Percentiles rank a stretch among this genome's conserved stretches.
phyloP scores from a whole-genome alignment of 2,113 vertebrate species.

The Saimiri boliviensis region DNA sequence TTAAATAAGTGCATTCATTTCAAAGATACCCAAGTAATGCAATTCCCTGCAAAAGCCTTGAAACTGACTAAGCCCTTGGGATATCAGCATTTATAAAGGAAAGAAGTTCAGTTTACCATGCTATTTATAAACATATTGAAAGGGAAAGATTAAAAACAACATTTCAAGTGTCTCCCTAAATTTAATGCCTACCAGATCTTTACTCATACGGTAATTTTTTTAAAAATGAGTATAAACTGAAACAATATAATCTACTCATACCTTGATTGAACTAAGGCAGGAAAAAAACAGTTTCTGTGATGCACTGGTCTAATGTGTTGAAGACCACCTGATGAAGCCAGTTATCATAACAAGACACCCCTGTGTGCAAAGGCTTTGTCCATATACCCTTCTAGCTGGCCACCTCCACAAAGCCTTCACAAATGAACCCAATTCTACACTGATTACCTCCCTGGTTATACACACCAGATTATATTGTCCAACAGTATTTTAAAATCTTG shows the following conservation, averaged over 20 bases:
- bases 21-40: slow-evolving; percentile 69
- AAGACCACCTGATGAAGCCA: background rate
- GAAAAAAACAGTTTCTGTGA: background rate
- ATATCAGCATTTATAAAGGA: slow-evolving; percentile 70
- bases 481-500: background rate
- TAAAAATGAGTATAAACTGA: slow-evolving; percentile 28
- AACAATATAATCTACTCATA: background rate
- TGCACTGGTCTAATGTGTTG: background rate
- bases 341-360: background rate
- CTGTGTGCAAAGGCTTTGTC: background rate
- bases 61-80: slow-evolving; percentile 66
- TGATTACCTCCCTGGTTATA: background rate
- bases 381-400: background rate
- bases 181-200: slow-evolving; percentile 58
- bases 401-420: background rate
- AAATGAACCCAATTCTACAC: background rate
- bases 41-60: slow-evolving; percentile 69
- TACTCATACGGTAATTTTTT: slow-evolving; percentile 11
- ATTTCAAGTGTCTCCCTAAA: slow-evolving; percentile 66
- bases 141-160: slow-evolving; percentile 66
- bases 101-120: slow-evolving; percentile 72
- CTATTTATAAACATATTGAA: slow-evolving; percentile 77
- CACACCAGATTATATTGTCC: background rate
- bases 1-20: slow-evolving; percentile 76
- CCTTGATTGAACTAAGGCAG: slow-evolving; percentile 45